A percentile compares a stretch with the other conserved stretches of the same genome.
These are phyloP conservation scores for Helobdella robusta DNA, from an alignment of 2,888 invertebrate species.

Conservation along the genomic window DNA sequence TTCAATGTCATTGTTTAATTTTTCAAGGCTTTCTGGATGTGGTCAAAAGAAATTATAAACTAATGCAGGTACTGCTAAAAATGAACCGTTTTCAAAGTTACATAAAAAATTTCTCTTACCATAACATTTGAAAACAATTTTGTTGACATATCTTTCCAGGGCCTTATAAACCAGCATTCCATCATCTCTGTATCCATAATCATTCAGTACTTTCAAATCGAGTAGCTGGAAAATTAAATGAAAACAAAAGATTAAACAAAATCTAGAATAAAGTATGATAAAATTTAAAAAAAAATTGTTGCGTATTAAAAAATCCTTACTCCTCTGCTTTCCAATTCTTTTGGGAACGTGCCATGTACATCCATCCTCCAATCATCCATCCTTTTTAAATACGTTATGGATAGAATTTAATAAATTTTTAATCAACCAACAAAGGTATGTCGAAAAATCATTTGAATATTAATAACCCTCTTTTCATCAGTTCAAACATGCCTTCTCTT, in stretches of 20 bases:
- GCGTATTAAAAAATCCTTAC: slow-evolving; percentile 35
- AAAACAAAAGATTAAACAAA: neutral
- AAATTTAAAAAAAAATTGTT: neutral
- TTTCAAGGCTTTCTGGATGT: slow-evolving; percentile 44
- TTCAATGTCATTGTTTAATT: slow-evolving; percentile 37
- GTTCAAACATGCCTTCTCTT: slow-evolving; percentile 49
- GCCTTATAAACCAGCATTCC: slow-evolving; percentile 48
- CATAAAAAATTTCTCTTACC: too few relatives aligned
- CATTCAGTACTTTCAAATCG: slow-evolving; percentile 46
- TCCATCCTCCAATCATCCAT: slow-evolving; percentile 44
- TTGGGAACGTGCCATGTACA: slow-evolving; percentile 47
- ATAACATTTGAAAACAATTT: slow-evolving; percentile 49
- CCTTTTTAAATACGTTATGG: slow-evolving; percentile 31
- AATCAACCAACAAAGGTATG: neutral
- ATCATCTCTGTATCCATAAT: slow-evolving; percentile 52
- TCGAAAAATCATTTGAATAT: too few relatives aligned
- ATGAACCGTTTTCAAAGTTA: too few relatives aligned
- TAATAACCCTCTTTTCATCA: slow-evolving; percentile 49
- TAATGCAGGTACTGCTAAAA: too few relatives aligned
- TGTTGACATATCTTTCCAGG: slow-evolving; percentile 49
- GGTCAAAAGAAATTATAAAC: too few relatives aligned
- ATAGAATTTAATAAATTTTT: neutral
- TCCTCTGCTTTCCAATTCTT: slow-evolving; percentile 47
- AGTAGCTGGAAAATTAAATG: slow-evolving; percentile 37
- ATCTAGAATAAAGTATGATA: neutral